Conservation (phyloP, 2,113 vertebrate genomes). For the Copsychus sechellarum region DNA sequence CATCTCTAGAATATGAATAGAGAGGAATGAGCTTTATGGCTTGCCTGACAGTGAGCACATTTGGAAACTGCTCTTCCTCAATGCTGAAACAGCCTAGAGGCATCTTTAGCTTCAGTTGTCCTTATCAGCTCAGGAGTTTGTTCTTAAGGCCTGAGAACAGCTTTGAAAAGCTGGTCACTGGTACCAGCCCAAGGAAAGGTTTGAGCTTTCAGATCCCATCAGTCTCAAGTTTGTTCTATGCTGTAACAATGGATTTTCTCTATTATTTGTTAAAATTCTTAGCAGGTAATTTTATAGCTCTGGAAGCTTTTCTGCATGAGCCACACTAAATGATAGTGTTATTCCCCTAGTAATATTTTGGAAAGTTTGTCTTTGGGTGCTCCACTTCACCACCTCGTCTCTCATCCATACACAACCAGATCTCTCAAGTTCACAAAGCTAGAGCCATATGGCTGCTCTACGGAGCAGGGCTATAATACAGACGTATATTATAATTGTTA, state of each 20-base stretch:
- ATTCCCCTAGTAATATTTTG: neutral
- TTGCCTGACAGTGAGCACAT: neutral
- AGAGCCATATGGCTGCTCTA: neutral
- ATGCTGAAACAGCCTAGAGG: neutral
- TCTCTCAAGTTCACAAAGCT: neutral
- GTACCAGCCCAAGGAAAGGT: neutral
- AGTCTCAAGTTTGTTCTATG: neutral
- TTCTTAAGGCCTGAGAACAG: neutral
- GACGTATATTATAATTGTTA: too few species aligned
- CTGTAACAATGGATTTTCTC: neutral
- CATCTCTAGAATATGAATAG: neutral
- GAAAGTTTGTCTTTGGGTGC: neutral
- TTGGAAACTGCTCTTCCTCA: neutral
- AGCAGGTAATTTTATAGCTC: neutral
- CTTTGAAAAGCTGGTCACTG: neutral
- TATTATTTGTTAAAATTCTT: neutral
- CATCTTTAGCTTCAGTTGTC: neutral
- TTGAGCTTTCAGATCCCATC: neutral
- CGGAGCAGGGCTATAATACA: neutral
- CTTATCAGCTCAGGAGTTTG: neutral
- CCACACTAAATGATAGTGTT: neutral
- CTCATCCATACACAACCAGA: neutral
- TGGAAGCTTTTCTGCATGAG: neutral
- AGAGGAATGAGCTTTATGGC: neutral
- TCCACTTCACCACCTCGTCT: neutral